Evolutionary conservation across 2,888 invertebrate species (phyloP), one percentile per base, ranked within the genome.

Genomic region (Hirtodrosophila alboralis): DNA sequence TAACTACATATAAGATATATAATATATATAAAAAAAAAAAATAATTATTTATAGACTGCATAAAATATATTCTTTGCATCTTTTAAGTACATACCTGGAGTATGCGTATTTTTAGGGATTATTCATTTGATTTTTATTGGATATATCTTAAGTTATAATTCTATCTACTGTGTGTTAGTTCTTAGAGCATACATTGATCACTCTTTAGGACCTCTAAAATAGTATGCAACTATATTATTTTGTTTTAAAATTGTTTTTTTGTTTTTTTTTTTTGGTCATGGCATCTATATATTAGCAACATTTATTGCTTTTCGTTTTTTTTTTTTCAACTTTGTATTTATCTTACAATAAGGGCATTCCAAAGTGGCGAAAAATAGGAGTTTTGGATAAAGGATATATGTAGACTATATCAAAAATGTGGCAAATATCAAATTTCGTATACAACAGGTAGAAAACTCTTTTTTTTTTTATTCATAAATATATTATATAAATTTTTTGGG

Each of bases 41-140:
- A 68, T 45, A 63, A 30, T 26, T 16, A 36, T 7, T 58, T 63
- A 41, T n/a, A 18, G 10, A 13, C 47, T 37, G 45, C 26, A 44
- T 26, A 47, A 36, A 56, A 52, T 38, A 61, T 57, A 14, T 43
- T 44, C 9, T 18, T 52, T 40, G 38, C 10, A 41, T 45, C 13
- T 40, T 34, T 62, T 67, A 68, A 72, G 67, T 72, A 68, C 67
- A 65, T 52, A 52, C 68, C 68, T 56, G 56, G 23, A 26, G 45
- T 48, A 34, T 43, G 33, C 14, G 31, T 38, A 38, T 30, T 49
- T 45, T 13, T 40, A 48, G 10, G 47, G 9, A 26, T 40, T 43
- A 13, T 4, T 47, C 27, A 14, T 31, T 23, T 9, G 18, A 18
- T 21, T 21, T 21, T 37, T 37, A 28, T 9, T 21, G n/a, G n/a